phyloP scores from a whole-genome alignment of 2,113 vertebrate species.

The Heterochromis multidens region DNA sequence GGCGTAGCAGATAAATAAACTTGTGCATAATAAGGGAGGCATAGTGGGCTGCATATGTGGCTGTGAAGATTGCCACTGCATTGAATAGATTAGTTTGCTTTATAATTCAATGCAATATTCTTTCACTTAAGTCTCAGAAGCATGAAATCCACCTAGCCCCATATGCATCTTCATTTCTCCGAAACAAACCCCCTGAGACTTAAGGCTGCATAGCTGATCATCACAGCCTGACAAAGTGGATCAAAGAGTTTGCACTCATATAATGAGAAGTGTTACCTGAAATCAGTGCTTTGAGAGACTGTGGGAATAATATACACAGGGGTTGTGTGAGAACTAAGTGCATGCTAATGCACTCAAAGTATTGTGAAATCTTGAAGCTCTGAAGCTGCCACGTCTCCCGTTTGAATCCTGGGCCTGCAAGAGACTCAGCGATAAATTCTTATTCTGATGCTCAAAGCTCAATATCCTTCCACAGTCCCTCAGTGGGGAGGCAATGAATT shows the following conservation, averaged over 20 bases:
- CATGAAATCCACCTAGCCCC: conserved; percentile 35
- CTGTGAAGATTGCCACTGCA: conserved; percentile 47
- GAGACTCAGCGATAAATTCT: conserved; percentile 36
- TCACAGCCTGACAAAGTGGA: conserved; percentile 51
- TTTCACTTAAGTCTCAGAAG: conserved; percentile 23
- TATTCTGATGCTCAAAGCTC: conserved; percentile 53
- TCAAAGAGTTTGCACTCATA: conserved; percentile 56
- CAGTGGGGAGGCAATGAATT: conserved; percentile 19
- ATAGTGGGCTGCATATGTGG: conserved; percentile 21
- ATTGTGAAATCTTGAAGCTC: conserved; percentile 48
- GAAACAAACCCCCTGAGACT: conserved; percentile 34
- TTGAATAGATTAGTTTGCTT: conserved; percentile 41
- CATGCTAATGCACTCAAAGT: conserved; percentile 60
- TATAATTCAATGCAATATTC: conserved; percentile 17
- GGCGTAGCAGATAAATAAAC: conserved; percentile 31
- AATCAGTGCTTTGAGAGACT: conserved; percentile 49
- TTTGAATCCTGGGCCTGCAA: conserved; percentile 40
- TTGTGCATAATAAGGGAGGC: conserved; percentile 11
- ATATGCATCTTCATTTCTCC: conserved; percentile 42
- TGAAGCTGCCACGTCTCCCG: conserved; percentile 19
- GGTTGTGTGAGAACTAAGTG: conserved; percentile 48
- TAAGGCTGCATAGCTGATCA: conserved; percentile 38
- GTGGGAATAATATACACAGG: conserved; percentile 46
- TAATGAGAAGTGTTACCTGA: conserved; percentile 60
- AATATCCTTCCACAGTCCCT: conserved; percentile 27